Base-by-base conservation (phyloP, 2,888 invertebrate species). In the Celastrina argiolus region DNA sequence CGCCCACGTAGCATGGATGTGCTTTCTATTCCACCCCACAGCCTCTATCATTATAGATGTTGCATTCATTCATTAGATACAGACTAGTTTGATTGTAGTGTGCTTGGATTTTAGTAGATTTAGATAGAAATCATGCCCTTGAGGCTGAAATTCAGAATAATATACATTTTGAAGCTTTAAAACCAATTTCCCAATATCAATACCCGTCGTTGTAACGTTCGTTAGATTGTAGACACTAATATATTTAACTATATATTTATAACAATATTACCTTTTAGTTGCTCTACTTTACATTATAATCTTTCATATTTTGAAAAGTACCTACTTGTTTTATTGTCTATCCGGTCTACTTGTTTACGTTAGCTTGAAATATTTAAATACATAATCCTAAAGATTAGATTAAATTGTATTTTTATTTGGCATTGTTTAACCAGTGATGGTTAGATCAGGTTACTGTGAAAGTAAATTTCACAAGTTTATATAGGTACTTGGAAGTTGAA, bases 1-100 rank as follows among this genome's bases (percentile, higher is more conserved):
- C 70, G 70, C 88, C 89, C 84, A 89, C 88, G 84, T 83, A 69
- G 71, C 16, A 58, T 28, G 2, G 51, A 26, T 16, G 31, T 36
- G 39, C 56, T n/a, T 65, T 56, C 51, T 28, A 65, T 39, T 14
- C 39, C 26, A 22, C 34, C 39, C n/a, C 45, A 7, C 45, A 14
- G 45, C 34, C 51, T 16, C 31, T 10, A 5, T 18, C n/a, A 31
- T 61, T 61, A 61, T 16, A 34, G 36, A 22, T 34, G 34, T 61
- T 51, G 22, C 22, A 51, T 51, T 26, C 8, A 51, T 51, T 51
- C 22, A 51, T 51, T 51, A 51, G 12, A 22, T 51, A 18, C 16
- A 45, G 10, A 18, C 18, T 16, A 10, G 10, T 45, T n/a, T n/a
- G n/a, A n/a, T n/a, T n/a, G n/a, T n/a, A n/a, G n/a, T n/a, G n/a